Evolutionary conservation across 2,113 vertebrate species (phyloP), one percentile per base, ranked within the genome.

Genomic region (Tonatia bakeri): DNA sequence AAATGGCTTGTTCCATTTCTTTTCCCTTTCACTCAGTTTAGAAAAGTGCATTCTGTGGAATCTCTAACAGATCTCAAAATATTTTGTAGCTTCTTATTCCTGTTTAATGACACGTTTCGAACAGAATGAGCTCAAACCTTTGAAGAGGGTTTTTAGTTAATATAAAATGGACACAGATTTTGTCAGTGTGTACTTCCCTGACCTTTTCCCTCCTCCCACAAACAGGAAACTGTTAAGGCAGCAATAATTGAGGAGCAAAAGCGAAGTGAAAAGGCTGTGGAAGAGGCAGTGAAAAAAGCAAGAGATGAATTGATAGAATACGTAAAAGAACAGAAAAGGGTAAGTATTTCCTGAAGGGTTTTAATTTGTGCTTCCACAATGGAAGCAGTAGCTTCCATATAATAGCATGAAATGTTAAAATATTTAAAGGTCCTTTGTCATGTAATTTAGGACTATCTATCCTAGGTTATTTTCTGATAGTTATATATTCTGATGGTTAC

Each of bases 241-340:
- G 98, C 98, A 33, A 96, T 99, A 95, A 96, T 96, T 85, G 98
- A 99, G 87, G 99, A 99, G 59, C 98, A 98, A 91, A 98, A 97
- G 83, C 95, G 96, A 95, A 98, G 97, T 81, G 98, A 98, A 95
- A 98, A 98, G 72, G 98, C 98, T 85, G 79, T 99, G 0, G 96
- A 98, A 96, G 98, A 98, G 92, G 98, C 98, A 87, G 98, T 98
- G 9, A 98, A 97, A 94, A 98, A 92, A 95, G 97, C 98, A 7
- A 98, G 97, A 96, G 98, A 98, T 10, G 98, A 99, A 89, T 73
- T 99, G 94, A 97, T 98, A 76, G 98, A 98, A 45, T 99, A 98
- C 33, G 85, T 98, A 65, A 98, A 98, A 90, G 99, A 99, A 75
- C 99, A 99, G 96, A 99, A 98, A 67, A 98, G 98, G 96, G 99